These are phyloP conservation scores for Amphilophus citrinellus DNA, from an alignment of 2,113 vertebrate species.

Conservation along the genomic window DNA sequence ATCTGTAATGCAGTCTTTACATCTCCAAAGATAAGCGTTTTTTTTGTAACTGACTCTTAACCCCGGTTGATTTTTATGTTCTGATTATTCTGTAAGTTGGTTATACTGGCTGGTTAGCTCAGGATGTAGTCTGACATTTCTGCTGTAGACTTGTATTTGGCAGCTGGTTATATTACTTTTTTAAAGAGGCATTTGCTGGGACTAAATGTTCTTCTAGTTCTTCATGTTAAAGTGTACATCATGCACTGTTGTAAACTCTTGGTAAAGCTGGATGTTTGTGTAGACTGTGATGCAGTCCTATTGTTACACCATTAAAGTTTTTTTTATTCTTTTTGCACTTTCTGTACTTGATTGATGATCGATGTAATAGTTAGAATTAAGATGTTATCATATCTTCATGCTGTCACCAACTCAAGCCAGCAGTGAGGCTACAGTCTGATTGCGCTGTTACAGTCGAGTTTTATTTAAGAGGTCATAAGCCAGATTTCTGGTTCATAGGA, in stretches of 20 bases:
- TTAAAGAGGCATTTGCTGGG: background rate
- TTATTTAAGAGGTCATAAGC: background rate
- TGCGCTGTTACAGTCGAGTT: background rate
- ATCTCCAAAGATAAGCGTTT: constrained; percentile 87
- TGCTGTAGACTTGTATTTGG: constrained; percentile 41
- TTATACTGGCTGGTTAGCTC: constrained; percentile 16
- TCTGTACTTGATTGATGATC: background rate
- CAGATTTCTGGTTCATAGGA: background rate
- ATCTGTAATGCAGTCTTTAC: constrained; percentile 63
- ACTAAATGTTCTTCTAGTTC: background rate
- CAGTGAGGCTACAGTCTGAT: background rate
- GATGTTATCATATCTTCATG: background rate
- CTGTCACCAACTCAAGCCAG: background rate
- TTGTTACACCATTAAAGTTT: constrained; percentile 2
- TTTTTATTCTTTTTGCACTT: background rate
- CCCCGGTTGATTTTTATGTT: constrained; percentile 42
- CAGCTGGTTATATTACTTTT: constrained; percentile 54
- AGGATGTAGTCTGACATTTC: background rate
- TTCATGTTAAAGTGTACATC: background rate
- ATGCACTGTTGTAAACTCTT: background rate
- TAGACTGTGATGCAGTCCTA: background rate
- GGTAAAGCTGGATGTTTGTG: constrained; percentile 12
- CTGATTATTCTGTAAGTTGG: constrained; percentile 74
- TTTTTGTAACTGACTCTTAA: constrained; percentile 39
- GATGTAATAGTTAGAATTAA: background rate